These are phyloP conservation scores for Brachyalestes nurse DNA, from an alignment of 2,797 vertebrate genomes.

Conservation along the genomic window DNA sequence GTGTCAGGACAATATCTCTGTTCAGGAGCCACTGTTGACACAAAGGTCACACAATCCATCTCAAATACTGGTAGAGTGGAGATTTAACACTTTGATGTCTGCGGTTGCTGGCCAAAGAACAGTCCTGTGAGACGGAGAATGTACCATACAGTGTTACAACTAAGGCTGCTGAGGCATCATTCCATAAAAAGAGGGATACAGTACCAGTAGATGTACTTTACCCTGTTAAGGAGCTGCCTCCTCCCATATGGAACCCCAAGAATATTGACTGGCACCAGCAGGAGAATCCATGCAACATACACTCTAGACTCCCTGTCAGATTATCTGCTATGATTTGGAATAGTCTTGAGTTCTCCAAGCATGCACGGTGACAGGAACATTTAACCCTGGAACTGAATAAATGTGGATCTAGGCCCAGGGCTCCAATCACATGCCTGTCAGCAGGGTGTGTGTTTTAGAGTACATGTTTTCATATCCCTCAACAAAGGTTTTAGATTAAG, in stretches of 20 bases:
- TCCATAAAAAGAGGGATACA: neutral
- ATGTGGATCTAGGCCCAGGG: neutral
- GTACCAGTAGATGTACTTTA: conserved; percentile 20
- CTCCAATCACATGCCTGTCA: neutral
- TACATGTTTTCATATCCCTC: too few species aligned
- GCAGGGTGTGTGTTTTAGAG: too few species aligned
- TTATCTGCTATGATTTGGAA: conserved; percentile 14
- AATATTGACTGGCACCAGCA: neutral
- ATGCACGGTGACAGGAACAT: neutral
- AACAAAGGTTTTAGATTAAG: too few species aligned
- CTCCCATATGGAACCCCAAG: conserved; percentile 1
- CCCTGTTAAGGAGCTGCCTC: neutral
- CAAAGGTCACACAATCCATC: conserved; percentile 69
- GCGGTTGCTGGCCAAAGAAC: conserved; percentile 13
- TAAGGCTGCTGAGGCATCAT: conserved; percentile 29
- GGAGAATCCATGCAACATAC: conserved; percentile 3
- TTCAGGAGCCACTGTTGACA: conserved; percentile 65
- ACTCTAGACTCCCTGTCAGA: conserved; percentile 5
- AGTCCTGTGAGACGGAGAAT: neutral
- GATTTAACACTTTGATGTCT: conserved; percentile 58
- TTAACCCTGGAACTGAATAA: neutral
- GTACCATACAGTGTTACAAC: neutral
- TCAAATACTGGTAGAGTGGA: conserved; percentile 41
- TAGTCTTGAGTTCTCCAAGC: neutral
- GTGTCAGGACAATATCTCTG: conserved; percentile 39